A percentile compares a stretch with the other conserved stretches of the same genome.
These are phyloP conservation scores for Rhinoptilus africanus DNA, from an alignment of 2,113 vertebrate species.

Conservation along the genomic window DNA sequence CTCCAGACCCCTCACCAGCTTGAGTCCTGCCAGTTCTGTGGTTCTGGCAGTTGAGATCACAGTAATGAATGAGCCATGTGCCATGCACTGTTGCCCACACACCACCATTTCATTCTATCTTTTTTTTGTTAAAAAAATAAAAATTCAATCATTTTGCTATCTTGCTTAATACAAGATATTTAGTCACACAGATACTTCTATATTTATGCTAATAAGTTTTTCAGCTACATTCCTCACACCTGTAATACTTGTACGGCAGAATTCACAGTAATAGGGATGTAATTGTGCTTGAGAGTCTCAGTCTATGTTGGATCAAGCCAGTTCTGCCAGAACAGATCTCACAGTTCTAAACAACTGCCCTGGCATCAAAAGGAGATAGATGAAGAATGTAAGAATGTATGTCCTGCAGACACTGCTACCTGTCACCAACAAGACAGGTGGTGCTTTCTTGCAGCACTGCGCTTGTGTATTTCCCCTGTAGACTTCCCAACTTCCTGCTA, in stretches of 20 bases:
- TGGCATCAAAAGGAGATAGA: not conserved
- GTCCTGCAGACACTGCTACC: not conserved
- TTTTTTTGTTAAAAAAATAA: not conserved
- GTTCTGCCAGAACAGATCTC: not conserved
- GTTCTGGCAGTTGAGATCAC: not conserved
- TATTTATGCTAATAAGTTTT: not conserved
- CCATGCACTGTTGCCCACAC: accelerated
- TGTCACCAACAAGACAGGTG: not conserved
- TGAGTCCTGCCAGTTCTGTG: not conserved
- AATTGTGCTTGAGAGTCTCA: not conserved
- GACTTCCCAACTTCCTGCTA: not conserved
- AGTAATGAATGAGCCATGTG: not conserved
- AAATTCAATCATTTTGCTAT: not conserved
- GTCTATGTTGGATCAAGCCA: not conserved
- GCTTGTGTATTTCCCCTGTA: not conserved
- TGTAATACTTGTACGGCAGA: not conserved
- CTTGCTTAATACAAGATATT: not conserved
- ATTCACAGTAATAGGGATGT: not conserved
- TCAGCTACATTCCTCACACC: not conserved
- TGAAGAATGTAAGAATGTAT: not conserved
- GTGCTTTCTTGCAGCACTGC: not conserved
- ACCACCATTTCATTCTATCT: not conserved
- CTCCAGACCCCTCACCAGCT: no score
- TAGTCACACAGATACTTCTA: not conserved
- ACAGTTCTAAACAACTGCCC: not conserved